These are phyloP conservation scores for Oligia latruncula DNA, from an alignment of 2,888 invertebrate genomes.

Conservation along the genomic window DNA sequence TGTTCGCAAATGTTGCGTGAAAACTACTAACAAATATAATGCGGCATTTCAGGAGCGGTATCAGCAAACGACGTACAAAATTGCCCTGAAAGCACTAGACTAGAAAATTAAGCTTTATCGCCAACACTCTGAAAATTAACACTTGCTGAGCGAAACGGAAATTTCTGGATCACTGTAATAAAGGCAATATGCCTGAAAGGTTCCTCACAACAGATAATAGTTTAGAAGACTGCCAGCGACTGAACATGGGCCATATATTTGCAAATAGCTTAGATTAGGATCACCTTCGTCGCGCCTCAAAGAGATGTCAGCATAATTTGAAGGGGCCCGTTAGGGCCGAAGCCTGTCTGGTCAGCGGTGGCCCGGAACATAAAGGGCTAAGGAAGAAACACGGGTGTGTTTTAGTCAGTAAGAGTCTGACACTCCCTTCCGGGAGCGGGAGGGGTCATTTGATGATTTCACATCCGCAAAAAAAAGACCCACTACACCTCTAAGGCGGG, in stretches of 20 bases:
- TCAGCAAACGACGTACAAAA: constrained; percentile 53
- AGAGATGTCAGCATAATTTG: no score
- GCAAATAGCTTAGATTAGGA: background rate
- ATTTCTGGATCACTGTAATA: constrained; percentile 27
- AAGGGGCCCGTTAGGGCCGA: no score
- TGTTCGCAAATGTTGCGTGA: constrained; percentile 9
- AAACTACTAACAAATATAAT: constrained; percentile 54
- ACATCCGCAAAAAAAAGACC: background rate
- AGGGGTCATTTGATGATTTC: no score
- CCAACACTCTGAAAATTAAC: constrained; percentile 51
- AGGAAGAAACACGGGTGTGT: no score
- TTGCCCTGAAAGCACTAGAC: constrained; percentile 48
- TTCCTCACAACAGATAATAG: background rate
- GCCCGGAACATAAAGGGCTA: no score
- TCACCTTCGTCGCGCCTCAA: no score
- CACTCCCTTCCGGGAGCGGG: no score
- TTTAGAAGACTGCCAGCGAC: background rate
- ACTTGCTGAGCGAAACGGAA: constrained; percentile 37
- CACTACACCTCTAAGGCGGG: background rate
- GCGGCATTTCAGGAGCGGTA: constrained; percentile 29
- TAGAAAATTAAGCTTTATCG: constrained; percentile 59
- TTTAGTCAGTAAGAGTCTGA: no score
- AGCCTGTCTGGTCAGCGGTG: no score
- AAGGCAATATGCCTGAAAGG: constrained; percentile 9
- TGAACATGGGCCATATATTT: background rate